These are phyloP conservation scores for Drosophila persimilis DNA, from an alignment of 1,140 invertebrate species.

Conservation along the genomic window DNA sequence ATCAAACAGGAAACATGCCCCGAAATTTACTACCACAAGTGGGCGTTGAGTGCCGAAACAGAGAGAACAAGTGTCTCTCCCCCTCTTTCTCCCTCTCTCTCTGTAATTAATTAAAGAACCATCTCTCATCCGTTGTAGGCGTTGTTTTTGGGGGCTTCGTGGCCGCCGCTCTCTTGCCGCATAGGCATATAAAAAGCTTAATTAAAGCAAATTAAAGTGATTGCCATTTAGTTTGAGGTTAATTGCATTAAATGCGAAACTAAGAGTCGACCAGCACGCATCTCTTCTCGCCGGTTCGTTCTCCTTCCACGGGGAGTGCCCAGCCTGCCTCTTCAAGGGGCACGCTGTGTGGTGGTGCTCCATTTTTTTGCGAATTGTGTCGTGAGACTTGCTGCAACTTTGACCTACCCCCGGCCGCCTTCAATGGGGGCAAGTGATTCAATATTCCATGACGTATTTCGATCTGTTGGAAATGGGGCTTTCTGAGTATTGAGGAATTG, in stretches of 20 bases:
- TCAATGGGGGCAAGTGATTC: slow-evolving; percentile 58
- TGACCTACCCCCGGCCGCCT: slow-evolving; percentile 34
- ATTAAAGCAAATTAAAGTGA: slow-evolving; percentile 82
- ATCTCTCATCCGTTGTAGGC: slow-evolving; percentile 55
- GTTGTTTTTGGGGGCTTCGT: slow-evolving; percentile 48
- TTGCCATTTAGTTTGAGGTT: slow-evolving; percentile 82
- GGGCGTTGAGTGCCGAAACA: slow-evolving; percentile 38
- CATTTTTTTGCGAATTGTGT: slow-evolving; percentile 64
- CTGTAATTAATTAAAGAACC: slow-evolving; percentile 70
- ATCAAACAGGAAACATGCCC: slow-evolving; percentile 55
- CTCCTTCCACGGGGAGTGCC: slow-evolving; percentile 11
- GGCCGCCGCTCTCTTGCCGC: not conserved
- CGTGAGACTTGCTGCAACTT: slow-evolving; percentile 65
- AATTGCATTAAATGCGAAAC: slow-evolving; percentile 81
- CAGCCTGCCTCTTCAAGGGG: not conserved
- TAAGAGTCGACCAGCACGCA: slow-evolving; percentile 55
- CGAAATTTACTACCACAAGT: slow-evolving; percentile 37
- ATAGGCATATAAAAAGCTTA: slow-evolving; percentile 77
- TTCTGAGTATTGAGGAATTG: slow-evolving; percentile 6
- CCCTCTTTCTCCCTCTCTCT: not conserved
- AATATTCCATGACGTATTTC: slow-evolving; percentile 33
- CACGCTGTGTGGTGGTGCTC: slow-evolving; percentile 17
- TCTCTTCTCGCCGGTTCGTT: slow-evolving; percentile 13
- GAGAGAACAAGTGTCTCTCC: slow-evolving; percentile 23
- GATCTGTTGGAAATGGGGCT: not conserved